Conservation (phyloP, 2,113 vertebrate species). For the Myotis yumanensis region DNA sequence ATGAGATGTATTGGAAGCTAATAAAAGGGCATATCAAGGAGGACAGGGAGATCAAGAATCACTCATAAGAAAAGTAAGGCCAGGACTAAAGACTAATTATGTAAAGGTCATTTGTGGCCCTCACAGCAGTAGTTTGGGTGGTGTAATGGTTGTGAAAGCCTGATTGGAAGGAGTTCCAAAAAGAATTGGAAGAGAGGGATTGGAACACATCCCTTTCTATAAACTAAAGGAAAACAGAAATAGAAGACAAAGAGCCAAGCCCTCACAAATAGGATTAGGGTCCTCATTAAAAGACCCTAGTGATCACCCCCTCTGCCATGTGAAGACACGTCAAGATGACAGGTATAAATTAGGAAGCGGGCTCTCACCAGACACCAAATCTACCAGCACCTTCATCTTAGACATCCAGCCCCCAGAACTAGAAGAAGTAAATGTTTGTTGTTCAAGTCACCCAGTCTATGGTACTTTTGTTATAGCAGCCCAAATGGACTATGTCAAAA, state of each 20-base stretch:
- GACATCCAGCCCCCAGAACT: neutral
- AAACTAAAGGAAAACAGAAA: neutral
- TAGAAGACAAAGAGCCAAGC: neutral
- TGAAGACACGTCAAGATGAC: neutral
- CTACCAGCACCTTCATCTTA: neutral
- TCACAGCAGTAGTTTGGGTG: neutral
- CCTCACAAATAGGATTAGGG: neutral
- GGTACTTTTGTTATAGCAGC: neutral
- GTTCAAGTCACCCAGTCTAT: neutral
- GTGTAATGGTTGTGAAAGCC: neutral
- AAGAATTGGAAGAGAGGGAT: neutral
- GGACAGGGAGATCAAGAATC: neutral
- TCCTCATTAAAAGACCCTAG: neutral
- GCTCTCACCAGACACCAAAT: neutral
- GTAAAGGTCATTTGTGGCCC: neutral
- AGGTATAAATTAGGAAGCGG: neutral
- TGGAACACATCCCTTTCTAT: neutral
- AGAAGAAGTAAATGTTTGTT: neutral
- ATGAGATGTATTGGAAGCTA: neutral
- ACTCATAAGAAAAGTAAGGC: neutral
- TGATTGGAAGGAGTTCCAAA: neutral
- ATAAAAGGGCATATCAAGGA: neutral
- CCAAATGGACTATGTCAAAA: neutral
- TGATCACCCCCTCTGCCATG: neutral
- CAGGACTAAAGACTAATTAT: neutral